A percentile compares a stretch with the other conserved stretches of the same genome.
These are phyloP conservation scores for Leptinotarsa defecta DNA, from an alignment of 1,140 invertebrate species.

Conservation along the genomic window DNA sequence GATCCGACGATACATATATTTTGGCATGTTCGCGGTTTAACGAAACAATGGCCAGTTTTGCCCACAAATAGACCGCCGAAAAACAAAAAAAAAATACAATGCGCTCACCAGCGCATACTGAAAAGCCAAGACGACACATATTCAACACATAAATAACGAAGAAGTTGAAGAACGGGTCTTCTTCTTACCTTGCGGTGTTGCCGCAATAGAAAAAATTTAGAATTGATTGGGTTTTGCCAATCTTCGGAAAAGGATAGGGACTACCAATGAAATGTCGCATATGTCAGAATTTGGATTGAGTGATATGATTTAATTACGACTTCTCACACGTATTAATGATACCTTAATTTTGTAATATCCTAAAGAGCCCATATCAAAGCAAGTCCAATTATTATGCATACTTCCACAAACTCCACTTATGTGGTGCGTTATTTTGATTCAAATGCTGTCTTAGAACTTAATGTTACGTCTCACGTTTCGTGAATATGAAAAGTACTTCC, in stretches of 20 bases:
- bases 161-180: conserved; percentile 1
- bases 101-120: neutral
- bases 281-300: neutral
- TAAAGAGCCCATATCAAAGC: too few relatives aligned
- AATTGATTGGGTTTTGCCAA: neutral
- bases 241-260: neutral
- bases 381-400: too few relatives aligned
- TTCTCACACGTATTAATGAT: too few relatives aligned
- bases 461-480: too few relatives aligned
- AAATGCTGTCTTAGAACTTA: too few relatives aligned
- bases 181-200: neutral
- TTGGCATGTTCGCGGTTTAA: too few relatives aligned
- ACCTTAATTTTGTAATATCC: too few relatives aligned
- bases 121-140: conserved; percentile 5
- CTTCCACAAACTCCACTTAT: too few relatives aligned
- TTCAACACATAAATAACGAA: neutral
- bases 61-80: neutral
- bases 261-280: neutral
- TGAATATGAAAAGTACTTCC: too few relatives aligned
- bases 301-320: too few relatives aligned
- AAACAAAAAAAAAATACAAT: neutral
- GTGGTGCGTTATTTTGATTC: too few relatives aligned
- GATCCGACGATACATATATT: neutral
- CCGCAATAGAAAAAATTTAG: neutral
- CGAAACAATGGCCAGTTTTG: neutral